Percentiles rank a stretch among this genome's conserved stretches.
Conservation (phyloP, 1,140 invertebrate genomes). For the Aporrectodea caliginosa region DNA sequence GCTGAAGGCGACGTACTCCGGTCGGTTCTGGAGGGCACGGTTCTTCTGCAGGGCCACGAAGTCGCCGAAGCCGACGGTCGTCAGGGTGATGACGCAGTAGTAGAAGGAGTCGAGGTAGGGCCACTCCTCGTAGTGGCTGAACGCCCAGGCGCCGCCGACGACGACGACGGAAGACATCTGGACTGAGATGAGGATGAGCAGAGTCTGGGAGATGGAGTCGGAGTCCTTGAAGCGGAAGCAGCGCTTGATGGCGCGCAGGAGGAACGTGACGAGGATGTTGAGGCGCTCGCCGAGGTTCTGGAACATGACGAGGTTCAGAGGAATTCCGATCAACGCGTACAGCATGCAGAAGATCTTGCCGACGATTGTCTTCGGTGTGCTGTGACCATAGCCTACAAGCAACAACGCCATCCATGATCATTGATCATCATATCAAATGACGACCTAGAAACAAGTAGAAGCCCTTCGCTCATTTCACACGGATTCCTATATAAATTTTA, state of each 20-base stretch:
- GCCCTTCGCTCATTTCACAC: too few relatives aligned
- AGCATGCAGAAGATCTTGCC: conserved; percentile 57
- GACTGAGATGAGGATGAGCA: not conserved
- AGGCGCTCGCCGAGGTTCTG: conserved; percentile 57
- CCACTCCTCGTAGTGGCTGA: conserved; percentile 93
- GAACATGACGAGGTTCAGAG: conserved; percentile 55
- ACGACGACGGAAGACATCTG: conserved; percentile 89
- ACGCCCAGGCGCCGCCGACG: conserved; percentile 89
- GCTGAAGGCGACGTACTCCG: conserved; percentile 96
- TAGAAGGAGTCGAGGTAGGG: conserved; percentile 97
- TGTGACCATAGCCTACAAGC: conserved; percentile 60
- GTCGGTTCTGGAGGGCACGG: conserved; percentile 85
- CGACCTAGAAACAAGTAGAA: too few relatives aligned
- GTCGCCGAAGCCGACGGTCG: conserved; percentile 83
- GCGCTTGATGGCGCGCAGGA: conserved; percentile 49
- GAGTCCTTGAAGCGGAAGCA: conserved; percentile 31
- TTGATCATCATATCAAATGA: too few relatives aligned
- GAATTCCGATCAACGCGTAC: conserved; percentile 54
- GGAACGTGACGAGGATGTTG: conserved; percentile 54
- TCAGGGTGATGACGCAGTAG: conserved; percentile 97
- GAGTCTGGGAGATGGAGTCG: not conserved
- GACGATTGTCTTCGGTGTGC: conserved; percentile 56
- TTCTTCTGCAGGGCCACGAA: conserved; percentile 77
- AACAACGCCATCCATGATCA: too few relatives aligned
- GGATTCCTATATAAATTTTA: too few relatives aligned